phyloP scores from a whole-genome alignment of 2,888 invertebrate genomes.

The Coenonympha glycerion region DNA sequence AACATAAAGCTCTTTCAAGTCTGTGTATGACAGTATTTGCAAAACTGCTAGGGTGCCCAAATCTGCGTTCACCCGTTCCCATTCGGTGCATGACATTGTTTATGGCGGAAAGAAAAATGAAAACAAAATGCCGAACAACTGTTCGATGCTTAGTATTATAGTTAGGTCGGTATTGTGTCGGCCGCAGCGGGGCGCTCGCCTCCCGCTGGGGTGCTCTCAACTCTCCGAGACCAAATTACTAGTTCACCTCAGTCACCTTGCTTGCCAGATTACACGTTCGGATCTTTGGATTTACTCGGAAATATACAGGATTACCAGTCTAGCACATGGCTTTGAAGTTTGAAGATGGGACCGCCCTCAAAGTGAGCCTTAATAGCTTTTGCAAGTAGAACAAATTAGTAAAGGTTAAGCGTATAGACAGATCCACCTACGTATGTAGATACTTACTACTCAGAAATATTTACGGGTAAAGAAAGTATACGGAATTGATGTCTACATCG shows the following conservation, averaged over 20 bases:
- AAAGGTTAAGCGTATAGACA: no score
- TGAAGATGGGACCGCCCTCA: no score
- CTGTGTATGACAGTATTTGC: neutral
- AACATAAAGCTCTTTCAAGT: no score
- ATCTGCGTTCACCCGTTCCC: constrained; percentile 43
- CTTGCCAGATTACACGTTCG: constrained; percentile 23
- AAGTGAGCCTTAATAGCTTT: no score
- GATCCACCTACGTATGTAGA: no score
- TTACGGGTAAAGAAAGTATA: no score
- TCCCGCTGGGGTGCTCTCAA: constrained; percentile 58
- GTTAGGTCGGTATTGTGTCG: constrained; percentile 48
- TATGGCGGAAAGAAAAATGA: constrained; percentile 51
- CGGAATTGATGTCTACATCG: no score
- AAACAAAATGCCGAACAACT: constrained; percentile 56
- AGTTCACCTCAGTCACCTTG: constrained; percentile 37
- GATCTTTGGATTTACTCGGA: neutral
- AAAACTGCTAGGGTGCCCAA: constrained; percentile 22
- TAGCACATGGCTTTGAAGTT: neutral
- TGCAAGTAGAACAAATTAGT: no score
- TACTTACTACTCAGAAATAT: no score
- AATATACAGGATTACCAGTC: neutral
- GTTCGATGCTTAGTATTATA: constrained; percentile 50
- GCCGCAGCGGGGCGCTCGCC: constrained; percentile 50
- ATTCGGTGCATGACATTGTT: constrained; percentile 60
- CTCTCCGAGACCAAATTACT: constrained; percentile 59